Percentiles rank a stretch among this genome's conserved stretches.
Conservation (phyloP, 1,140 invertebrate genomes). For the Drosophila mayri region DNA sequence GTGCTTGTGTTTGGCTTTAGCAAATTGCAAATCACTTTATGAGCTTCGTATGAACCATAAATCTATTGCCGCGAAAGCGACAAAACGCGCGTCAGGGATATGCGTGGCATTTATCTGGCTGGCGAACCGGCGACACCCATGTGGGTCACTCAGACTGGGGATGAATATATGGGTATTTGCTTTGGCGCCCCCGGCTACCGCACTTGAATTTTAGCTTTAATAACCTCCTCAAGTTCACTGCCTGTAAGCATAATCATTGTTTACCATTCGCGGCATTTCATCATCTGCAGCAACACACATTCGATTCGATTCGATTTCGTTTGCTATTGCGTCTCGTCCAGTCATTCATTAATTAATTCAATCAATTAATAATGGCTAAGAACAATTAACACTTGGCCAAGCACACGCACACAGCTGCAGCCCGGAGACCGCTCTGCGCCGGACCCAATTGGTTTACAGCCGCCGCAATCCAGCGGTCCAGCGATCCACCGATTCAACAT, state of each 20-base stretch:
- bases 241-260: constrained; percentile 27
- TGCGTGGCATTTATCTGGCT: constrained; percentile 26
- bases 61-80: constrained; percentile 50
- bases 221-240: constrained; percentile 80
- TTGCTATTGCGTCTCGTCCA: neutral
- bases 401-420: constrained; percentile 1
- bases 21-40: constrained; percentile 75
- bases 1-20: constrained; percentile 33
- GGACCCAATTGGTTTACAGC: constrained; percentile 58
- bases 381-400: constrained; percentile 66
- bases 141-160: constrained; percentile 31
- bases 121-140: constrained; percentile 20
- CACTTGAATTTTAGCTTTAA: constrained; percentile 76
- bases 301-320: constrained; percentile 36
- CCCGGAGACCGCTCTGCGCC: constrained; percentile 29
- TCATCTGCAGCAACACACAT: constrained; percentile 39
- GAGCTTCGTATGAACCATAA: constrained; percentile 42
- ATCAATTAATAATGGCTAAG: constrained; percentile 53
- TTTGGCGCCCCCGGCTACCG: constrained; percentile 73
- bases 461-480: constrained; percentile 28
- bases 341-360: constrained; percentile 42
- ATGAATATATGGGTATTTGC: constrained; percentile 61
- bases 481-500: constrained; percentile 1
- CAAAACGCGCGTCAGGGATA: constrained; percentile 24
- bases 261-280: constrained; percentile 38